A percentile compares a stretch with the other conserved stretches of the same genome.
Conservation (phyloP, 2,797 vertebrate species). For the Natrix natrix region DNA sequence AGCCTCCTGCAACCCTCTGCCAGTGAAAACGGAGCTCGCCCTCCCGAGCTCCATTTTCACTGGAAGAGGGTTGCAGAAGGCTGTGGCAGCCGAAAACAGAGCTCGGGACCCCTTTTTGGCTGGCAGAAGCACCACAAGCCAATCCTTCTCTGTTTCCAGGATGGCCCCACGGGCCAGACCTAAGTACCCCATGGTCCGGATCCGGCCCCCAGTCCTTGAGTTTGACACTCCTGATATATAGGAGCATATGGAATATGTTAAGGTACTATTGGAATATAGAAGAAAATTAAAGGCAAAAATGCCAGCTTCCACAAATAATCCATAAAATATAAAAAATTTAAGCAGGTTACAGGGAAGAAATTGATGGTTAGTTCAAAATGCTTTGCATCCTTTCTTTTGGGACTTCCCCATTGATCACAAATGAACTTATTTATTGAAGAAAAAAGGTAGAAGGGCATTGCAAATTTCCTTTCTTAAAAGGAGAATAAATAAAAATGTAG, state of each 20-base stretch:
- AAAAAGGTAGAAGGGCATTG: not conserved
- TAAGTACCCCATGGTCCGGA: too few species aligned
- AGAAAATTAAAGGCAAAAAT: slow-evolving; percentile 39
- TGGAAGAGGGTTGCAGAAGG: too few species aligned
- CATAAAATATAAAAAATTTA: not conserved
- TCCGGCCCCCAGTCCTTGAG: too few species aligned
- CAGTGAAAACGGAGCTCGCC: too few species aligned
- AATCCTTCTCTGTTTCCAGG: too few species aligned
- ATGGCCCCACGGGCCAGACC: too few species aligned
- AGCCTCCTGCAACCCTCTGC: too few species aligned
- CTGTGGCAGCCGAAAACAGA: too few species aligned
- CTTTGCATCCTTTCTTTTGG: not conserved
- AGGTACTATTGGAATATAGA: slow-evolving; percentile 43
- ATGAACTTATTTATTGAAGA: not conserved
- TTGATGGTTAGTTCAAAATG: not conserved
- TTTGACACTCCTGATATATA: not conserved
- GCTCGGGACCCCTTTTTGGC: too few species aligned
- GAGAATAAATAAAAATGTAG: not conserved
- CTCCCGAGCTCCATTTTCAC: too few species aligned
- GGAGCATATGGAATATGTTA: slow-evolving; percentile 42
- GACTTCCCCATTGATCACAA: too few species aligned
- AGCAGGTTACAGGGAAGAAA: not conserved
- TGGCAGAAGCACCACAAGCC: too few species aligned
- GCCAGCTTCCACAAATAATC: slow-evolving; percentile 20
- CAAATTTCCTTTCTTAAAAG: not conserved